Conservation (phyloP, 2,888 invertebrate genomes). For the Kryphioiulus occultus region DNA sequence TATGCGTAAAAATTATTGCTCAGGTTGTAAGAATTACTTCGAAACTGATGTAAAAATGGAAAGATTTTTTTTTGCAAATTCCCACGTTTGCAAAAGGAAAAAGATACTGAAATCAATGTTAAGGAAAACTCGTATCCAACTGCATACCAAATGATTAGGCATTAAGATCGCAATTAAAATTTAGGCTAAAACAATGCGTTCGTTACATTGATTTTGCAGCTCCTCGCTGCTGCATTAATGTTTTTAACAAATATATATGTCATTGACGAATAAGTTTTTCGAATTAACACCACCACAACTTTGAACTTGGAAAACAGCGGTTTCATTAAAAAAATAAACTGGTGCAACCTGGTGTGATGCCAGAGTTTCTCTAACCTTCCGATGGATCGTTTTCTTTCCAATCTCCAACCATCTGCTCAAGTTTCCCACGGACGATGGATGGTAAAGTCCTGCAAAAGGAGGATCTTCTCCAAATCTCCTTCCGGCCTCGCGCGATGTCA, state of each 20-base stretch:
- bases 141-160: neutral
- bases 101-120: neutral
- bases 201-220: neutral
- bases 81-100: neutral
- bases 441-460: conserved; percentile 10
- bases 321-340: conserved; percentile 26
- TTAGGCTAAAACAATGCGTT: neutral
- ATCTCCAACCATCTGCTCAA: conserved; percentile 30
- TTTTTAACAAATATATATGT: conserved; percentile 25
- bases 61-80: neutral
- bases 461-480: conserved; percentile 20
- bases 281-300: conserved; percentile 12
- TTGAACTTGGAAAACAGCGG: neutral
- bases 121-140: conserved; percentile 4
- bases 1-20: neutral
- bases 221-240: neutral
- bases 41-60: neutral
- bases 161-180: neutral
- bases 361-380: conserved; percentile 7
- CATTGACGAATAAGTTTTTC: neutral
- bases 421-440: conserved; percentile 30
- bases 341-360: conserved; percentile 31
- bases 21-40: neutral
- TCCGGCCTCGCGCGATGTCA: conserved; percentile 18
- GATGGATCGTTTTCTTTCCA: conserved; percentile 1